Conservation (phyloP, 1,140 invertebrate species). For the Holcopasites calliopsidis region DNA sequence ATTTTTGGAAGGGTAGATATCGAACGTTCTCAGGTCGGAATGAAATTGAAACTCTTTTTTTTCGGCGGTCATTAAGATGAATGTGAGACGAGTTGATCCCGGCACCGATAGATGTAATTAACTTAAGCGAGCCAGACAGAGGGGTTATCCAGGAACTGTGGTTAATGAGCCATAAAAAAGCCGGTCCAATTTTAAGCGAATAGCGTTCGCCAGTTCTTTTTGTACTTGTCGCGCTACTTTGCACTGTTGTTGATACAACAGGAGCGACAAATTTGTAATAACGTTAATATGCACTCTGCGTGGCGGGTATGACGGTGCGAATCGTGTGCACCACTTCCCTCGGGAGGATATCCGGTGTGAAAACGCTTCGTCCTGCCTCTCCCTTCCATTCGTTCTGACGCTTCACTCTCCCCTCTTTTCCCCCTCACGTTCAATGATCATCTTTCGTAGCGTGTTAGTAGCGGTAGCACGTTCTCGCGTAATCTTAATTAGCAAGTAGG, state of each 20-base stretch:
- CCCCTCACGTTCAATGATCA: conserved; percentile 31
- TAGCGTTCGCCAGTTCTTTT: neutral
- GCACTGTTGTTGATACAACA: neutral
- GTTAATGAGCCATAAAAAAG: conserved; percentile 5
- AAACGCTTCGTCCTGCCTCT: conserved; percentile 71
- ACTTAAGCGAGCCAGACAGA: neutral
- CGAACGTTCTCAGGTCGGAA: no score
- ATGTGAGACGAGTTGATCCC: neutral
- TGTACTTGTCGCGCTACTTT: neutral
- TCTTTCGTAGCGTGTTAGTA: conserved; percentile 50
- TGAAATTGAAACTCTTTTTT: neutral
- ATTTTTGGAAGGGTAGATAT: no score
- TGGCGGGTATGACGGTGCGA: conserved; percentile 61
- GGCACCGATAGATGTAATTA: neutral
- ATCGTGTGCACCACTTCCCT: conserved; percentile 72
- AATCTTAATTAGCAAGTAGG: no score
- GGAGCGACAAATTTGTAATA: conserved; percentile 35
- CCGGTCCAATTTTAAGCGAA: conserved; percentile 18
- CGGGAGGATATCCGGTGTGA: conserved; percentile 77
- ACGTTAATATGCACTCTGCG: conserved; percentile 30
- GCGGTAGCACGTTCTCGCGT: conserved; percentile 24
- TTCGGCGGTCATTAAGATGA: neutral
- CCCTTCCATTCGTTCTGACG: neutral
- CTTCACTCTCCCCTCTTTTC: neutral
- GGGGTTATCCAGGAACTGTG: neutral